Conservation (phyloP, 2,113 vertebrate species). For the Microcebus lehilahytsara region DNA sequence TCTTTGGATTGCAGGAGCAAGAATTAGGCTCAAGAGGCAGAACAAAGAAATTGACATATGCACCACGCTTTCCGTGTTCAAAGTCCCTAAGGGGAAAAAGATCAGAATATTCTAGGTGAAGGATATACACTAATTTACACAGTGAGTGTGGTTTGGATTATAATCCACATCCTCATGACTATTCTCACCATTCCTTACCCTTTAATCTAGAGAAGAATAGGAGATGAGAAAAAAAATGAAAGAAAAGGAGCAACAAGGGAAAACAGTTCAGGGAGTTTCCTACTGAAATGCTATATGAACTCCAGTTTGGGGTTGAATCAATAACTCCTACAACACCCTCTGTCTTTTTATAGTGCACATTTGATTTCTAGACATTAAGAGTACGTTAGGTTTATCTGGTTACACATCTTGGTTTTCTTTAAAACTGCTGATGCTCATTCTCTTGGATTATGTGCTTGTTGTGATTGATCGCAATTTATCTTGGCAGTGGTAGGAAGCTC, state of each 20-base stretch:
- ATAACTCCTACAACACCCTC: background rate
- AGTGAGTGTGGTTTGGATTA: background rate
- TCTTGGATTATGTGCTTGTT: slow-evolving; percentile 30
- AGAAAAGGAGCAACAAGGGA: background rate
- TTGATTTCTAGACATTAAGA: background rate
- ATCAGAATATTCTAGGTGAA: background rate
- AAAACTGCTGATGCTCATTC: background rate
- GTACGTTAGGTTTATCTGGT: background rate
- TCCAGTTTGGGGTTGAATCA: background rate
- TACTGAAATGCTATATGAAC: background rate
- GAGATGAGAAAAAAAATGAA: background rate
- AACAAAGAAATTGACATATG: background rate
- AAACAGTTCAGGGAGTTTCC: background rate
- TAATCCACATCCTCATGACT: background rate
- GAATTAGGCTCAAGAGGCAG: background rate
- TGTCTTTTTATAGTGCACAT: background rate
- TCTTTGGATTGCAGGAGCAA: background rate
- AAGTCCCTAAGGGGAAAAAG: background rate
- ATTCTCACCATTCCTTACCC: background rate
- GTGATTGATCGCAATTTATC: slow-evolving; percentile 55
- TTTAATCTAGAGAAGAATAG: background rate
- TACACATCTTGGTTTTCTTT: slow-evolving; percentile 26
- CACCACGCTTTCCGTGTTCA: background rate
- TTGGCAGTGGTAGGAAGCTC: slow-evolving; percentile 48
- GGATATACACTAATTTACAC: background rate